Percentiles rank a stretch among this genome's conserved stretches.
phyloP scores from a whole-genome alignment of 35 echinoderm and acorn worm species.

The Lytechinus variegatus region DNA sequence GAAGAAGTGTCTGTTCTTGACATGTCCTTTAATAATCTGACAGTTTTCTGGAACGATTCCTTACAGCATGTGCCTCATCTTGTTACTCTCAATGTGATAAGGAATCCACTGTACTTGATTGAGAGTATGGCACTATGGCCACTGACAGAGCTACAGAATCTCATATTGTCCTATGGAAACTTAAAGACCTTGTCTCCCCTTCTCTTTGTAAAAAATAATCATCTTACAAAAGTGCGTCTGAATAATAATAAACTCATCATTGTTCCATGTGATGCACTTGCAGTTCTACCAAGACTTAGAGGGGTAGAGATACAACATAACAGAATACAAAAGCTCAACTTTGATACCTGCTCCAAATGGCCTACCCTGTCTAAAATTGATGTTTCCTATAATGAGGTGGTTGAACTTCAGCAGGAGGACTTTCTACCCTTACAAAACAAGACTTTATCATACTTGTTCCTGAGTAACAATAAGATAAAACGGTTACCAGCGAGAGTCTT shows the following conservation, averaged over 20 bases:
- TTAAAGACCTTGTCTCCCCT: not conserved
- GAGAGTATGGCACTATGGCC: not conserved
- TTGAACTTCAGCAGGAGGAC: not conserved
- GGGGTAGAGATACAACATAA: not conserved
- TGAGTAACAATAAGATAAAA: not conserved
- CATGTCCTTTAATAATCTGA: not conserved
- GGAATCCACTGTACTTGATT: not conserved
- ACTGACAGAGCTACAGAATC: not conserved
- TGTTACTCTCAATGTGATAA: not conserved
- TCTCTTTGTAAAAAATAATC: not conserved
- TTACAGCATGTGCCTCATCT: not conserved
- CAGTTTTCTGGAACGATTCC: not conserved
- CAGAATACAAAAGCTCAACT: not conserved
- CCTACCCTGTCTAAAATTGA: not conserved
- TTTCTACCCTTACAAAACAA: slow-evolving; percentile 21
- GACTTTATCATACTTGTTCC: not conserved
- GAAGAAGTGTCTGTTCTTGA: not conserved
- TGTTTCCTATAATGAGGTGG: not conserved
- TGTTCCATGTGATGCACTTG: not conserved
- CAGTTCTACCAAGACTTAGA: not conserved
- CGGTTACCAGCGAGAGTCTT: not conserved
- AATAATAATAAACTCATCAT: not conserved
- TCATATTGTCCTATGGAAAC: not conserved
- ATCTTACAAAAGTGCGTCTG: not conserved
- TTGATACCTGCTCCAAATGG: not conserved